Base-by-base conservation (phyloP, 2,113 vertebrate species). In the Paramormyrops kingsleyae region DNA sequence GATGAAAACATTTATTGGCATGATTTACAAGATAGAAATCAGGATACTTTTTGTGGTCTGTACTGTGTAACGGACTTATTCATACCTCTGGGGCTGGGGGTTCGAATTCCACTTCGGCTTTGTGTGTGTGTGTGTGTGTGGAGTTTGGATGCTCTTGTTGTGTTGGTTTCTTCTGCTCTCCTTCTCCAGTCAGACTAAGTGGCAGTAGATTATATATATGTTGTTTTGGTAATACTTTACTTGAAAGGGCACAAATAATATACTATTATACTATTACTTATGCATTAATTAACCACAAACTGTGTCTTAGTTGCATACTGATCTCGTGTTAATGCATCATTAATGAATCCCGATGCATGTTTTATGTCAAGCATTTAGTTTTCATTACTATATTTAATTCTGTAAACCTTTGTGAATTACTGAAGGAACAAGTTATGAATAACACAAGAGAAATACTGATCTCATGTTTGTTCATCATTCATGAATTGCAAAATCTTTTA, bases 1-100 rank as follows among this genome's bases (percentile, higher is more conserved):
- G 89, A 83, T 84, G 50, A 89, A 89, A 89, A 89, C 52, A 80
- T 89, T 89, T 89, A 85, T 52, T 62, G 88, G 83, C 59, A 47
- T 52, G 62, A 46, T 53, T 89, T 89, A 62, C 39, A 89, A 84
- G 89, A 89, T 47, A 46, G 39, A 84, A 47, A 89, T 84, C 89
- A 44, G 52, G 19, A 10, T 31, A 39, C 31, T n/a, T 52, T 50
- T 39, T 87, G 47, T 53, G 8, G 5, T 87, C 83, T 50, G 44
- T 17, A 86, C 83, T 87, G 50, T 87, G 85, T 19, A 47, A 53
- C 2, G 39, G 85, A 87, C 50, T 35, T 53, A 19, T 35, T 87
- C 85, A 87, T 15, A 87, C 77, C 77, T 50, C n/a, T 19, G n/a
- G 47, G 62, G 27, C 62, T 31, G 5, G 27, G n/a, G 27, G 27